Evolutionary conservation across 53 echinoderm and acorn worm genomes (phyloP).

Genomic region (Arbacia lixula): DNA sequence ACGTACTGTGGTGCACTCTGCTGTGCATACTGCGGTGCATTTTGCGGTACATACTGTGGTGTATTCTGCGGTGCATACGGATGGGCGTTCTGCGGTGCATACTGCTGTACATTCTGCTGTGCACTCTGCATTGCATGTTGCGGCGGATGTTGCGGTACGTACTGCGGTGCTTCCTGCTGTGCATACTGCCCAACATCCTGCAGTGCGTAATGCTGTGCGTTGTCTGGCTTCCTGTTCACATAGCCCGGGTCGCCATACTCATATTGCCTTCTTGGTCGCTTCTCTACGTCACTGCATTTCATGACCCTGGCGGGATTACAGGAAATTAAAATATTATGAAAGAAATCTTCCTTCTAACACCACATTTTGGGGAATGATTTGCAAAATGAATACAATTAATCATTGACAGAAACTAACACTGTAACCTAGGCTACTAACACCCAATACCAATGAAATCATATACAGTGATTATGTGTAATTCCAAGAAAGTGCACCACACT

Average conservation of each 20-base stretch:
- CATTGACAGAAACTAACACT: too few relatives aligned
- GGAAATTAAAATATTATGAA: too few relatives aligned
- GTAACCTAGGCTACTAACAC: too few relatives aligned
- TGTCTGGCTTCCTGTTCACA: too few relatives aligned
- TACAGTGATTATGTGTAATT: too few relatives aligned
- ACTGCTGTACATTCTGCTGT: background rate
- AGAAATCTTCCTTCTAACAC: too few relatives aligned
- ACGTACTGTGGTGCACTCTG: background rate
- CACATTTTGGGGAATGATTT: too few relatives aligned
- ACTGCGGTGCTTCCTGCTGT: background rate
- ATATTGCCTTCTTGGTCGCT: background rate
- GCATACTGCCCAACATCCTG: background rate
- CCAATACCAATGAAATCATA: too few relatives aligned
- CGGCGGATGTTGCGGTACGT: background rate
- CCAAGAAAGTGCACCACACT: too few relatives aligned
- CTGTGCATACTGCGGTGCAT: background rate
- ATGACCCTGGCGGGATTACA: conserved; percentile 1
- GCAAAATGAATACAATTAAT: too few relatives aligned
- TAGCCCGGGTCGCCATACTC: too few relatives aligned
- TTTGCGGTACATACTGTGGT: background rate
- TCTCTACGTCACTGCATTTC: conserved; percentile 6
- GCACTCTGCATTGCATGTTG: background rate
- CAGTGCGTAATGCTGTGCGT: background rate
- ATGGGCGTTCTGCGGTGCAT: background rate
- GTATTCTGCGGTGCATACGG: background rate